phyloP scores from a whole-genome alignment of 2,797 vertebrate genomes.

The Vespertilio murinus region DNA sequence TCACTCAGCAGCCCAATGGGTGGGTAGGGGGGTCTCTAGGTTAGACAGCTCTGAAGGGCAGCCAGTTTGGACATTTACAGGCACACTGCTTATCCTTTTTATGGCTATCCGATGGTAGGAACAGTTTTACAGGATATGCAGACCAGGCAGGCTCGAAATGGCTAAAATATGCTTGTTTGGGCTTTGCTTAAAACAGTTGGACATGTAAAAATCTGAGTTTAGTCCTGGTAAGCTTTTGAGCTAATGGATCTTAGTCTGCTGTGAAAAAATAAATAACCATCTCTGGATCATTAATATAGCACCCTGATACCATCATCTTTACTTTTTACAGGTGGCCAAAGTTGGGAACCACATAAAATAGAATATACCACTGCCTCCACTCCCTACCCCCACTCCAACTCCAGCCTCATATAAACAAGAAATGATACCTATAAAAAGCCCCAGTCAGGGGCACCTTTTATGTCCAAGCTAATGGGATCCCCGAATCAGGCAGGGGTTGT shows the following conservation, averaged over 20 bases:
- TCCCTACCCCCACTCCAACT: background rate
- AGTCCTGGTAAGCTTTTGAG: background rate
- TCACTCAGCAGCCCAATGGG: background rate
- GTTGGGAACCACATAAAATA: no score
- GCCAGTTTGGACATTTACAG: background rate
- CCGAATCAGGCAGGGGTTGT: no score
- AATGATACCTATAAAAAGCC: background rate
- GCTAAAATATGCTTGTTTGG: background rate
- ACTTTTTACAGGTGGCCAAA: background rate
- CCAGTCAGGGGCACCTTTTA: background rate
- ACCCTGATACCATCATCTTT: background rate
- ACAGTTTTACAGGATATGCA: background rate
- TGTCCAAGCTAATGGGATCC: background rate
- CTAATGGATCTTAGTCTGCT: background rate
- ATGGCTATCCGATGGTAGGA: background rate
- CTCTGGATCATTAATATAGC: background rate
- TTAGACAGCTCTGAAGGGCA: background rate
- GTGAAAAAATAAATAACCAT: background rate
- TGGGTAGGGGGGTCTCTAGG: background rate
- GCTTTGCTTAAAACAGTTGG: background rate
- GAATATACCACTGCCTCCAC: background rate
- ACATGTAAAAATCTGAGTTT: background rate
- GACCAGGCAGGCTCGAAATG: background rate
- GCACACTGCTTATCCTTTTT: no score
- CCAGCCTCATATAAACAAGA: background rate